Conservation (phyloP, 2,113 vertebrate genomes). For the Holacanthus passer region DNA sequence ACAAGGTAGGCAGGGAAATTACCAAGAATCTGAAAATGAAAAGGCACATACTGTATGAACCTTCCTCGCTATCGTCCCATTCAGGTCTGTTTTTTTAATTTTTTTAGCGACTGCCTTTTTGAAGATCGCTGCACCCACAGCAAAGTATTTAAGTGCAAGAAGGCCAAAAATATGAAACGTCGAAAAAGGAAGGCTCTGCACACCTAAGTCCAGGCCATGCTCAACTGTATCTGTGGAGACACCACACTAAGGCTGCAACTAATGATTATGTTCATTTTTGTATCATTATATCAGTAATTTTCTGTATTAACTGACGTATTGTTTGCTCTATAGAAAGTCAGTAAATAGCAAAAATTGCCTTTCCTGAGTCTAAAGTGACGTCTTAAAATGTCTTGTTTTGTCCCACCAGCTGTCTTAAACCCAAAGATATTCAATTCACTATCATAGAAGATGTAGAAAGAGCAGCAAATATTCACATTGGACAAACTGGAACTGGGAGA, state of each 20-base stretch:
- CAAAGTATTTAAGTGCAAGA: not conserved
- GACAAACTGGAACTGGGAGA: not conserved
- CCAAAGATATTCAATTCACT: not conserved
- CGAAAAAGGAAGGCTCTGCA: not conserved
- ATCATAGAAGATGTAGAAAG: not conserved
- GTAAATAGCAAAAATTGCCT: not conserved
- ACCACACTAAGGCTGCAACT: not conserved
- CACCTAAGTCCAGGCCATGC: not conserved
- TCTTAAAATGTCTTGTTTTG: not conserved
- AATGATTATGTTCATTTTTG: not conserved
- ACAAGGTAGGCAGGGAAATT: not conserved
- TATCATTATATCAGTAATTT: not conserved
- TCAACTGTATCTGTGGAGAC: not conserved
- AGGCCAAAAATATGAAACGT: not conserved
- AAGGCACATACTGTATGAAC: not conserved
- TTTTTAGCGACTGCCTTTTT: no score
- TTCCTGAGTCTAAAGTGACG: not conserved
- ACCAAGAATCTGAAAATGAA: conserved; percentile 35
- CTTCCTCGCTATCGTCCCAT: not conserved
- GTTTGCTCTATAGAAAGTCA: not conserved
- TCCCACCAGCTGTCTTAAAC: not conserved
- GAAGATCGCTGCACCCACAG: not conserved
- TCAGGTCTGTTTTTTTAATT: not conserved
- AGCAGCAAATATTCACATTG: not conserved
- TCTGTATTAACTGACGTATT: not conserved